Conservation (phyloP, 2,797 vertebrate species). For the Pagetopsis macropterus region DNA sequence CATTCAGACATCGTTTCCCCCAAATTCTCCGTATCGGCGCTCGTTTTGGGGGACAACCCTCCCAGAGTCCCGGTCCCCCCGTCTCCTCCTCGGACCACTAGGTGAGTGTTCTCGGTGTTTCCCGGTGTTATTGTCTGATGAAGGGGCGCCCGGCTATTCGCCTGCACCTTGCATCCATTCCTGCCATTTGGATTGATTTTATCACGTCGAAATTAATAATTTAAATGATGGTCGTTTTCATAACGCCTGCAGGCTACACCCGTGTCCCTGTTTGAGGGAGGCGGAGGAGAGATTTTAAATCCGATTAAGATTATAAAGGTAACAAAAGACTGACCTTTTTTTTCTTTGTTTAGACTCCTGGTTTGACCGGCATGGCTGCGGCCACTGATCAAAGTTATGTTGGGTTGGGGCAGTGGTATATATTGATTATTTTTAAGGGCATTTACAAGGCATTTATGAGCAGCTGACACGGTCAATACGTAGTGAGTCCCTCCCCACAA, state of each 20-base stretch:
- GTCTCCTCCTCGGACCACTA: slow-evolving; percentile 75
- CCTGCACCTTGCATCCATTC: slow-evolving; percentile 68
- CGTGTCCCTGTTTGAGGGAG: slow-evolving; percentile 46
- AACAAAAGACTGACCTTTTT: slow-evolving; percentile 75
- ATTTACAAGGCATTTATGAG: slow-evolving; percentile 42
- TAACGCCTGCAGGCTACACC: slow-evolving; percentile 37
- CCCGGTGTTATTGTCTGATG: slow-evolving; percentile 67
- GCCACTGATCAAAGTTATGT: slow-evolving; percentile 51
- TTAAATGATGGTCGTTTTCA: slow-evolving; percentile 14
- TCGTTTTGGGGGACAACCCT: slow-evolving; percentile 28
- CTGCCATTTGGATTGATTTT: slow-evolving; percentile 29
- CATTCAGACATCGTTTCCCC: slow-evolving; percentile 22
- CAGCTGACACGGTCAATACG: slow-evolving; percentile 1
- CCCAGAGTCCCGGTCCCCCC: slow-evolving; percentile 53
- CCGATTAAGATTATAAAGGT: slow-evolving; percentile 79
- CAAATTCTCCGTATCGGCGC: slow-evolving; percentile 35
- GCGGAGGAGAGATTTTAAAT: slow-evolving; percentile 70
- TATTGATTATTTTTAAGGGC: slow-evolving; percentile 43
- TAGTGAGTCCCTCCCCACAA: slow-evolving; percentile 1
- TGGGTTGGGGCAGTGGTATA: slow-evolving; percentile 8
- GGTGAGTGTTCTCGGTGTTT: slow-evolving; percentile 79
- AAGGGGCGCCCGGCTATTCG: slow-evolving; percentile 34
- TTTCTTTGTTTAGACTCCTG: slow-evolving; percentile 73
- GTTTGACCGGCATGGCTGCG: slow-evolving; percentile 45
- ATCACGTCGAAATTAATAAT: slow-evolving; percentile 35